These are phyloP conservation scores for Eupithecia subfuscata DNA, from an alignment of 2,888 invertebrate genomes.

Conservation along the genomic window DNA sequence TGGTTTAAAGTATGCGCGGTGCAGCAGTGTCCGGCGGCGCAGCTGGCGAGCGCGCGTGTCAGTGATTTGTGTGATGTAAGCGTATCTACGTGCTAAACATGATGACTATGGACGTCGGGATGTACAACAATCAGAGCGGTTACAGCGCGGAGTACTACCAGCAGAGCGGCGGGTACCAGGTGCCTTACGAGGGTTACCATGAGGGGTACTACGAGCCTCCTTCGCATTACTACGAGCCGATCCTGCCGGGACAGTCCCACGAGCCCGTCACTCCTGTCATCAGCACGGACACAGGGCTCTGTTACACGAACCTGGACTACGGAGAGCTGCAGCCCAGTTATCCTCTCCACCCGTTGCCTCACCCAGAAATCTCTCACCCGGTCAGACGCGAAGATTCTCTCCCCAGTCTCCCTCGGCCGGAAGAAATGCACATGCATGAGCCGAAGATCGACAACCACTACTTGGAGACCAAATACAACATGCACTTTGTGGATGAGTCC, in stretches of 20 bases:
- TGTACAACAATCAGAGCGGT: conserved; percentile 88
- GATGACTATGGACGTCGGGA: conserved; percentile 93
- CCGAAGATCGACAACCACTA: conserved; percentile 79
- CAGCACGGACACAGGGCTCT: conserved; percentile 93
- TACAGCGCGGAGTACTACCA: conserved; percentile 82
- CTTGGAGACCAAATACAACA: conserved; percentile 81
- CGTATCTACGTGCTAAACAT: conserved; percentile 78
- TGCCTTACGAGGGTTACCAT: conserved; percentile 76
- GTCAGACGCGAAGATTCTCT: conserved; percentile 82
- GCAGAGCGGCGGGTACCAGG: conserved; percentile 73
- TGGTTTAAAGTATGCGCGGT: conserved; percentile 66
- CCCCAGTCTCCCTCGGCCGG: conserved; percentile 67
- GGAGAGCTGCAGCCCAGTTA: conserved; percentile 79
- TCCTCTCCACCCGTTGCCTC: conserved; percentile 82
- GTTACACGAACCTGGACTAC: conserved; percentile 95
- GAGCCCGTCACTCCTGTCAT: conserved; percentile 86
- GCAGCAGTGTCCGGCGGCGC: conserved; percentile 73
- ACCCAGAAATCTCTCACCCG: conserved; percentile 67
- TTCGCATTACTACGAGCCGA: conserved; percentile 81
- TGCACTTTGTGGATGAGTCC: conserved; percentile 78
- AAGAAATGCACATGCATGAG: conserved; percentile 71
- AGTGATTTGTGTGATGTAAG: conserved; percentile 77
- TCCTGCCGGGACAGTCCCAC: conserved; percentile 75
- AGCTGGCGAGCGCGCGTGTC: conserved; percentile 74
- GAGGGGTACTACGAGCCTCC: conserved; percentile 78